Evolutionary conservation across 2,113 vertebrate species (phyloP).

Genomic region (Hoplias malabaricus): DNA sequence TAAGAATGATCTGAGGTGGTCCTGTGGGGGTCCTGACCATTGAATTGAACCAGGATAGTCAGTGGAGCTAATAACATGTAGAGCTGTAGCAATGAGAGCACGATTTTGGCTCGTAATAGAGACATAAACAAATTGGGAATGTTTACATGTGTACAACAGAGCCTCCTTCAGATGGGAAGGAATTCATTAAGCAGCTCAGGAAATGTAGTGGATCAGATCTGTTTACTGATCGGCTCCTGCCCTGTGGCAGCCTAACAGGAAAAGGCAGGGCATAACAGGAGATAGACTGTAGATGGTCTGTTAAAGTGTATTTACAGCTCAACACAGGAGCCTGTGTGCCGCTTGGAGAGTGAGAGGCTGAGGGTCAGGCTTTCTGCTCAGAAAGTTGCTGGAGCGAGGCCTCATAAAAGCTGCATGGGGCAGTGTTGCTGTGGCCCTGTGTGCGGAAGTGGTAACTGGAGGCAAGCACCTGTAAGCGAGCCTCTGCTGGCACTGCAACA

Average conservation of each 20-base stretch:
- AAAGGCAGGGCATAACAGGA: conserved; percentile 51
- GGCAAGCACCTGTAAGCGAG: conserved; percentile 52
- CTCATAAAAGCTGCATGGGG: conserved; percentile 67
- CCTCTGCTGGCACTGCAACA: conserved; percentile 34
- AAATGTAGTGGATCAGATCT: conserved; percentile 54
- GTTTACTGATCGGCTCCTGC: conserved; percentile 56
- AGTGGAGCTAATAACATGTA: too few relatives aligned
- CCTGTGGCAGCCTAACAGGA: conserved; percentile 40
- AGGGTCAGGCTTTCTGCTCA: conserved; percentile 57
- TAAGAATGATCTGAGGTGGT: too few relatives aligned
- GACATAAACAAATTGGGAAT: neutral
- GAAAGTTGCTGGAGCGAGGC: conserved; percentile 62
- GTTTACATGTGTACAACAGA: conserved; percentile 37
- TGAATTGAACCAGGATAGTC: too few relatives aligned
- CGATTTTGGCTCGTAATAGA: neutral
- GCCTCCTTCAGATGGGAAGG: conserved; percentile 66
- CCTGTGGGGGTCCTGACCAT: too few relatives aligned
- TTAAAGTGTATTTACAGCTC: conserved; percentile 1
- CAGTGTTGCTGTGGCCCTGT: neutral
- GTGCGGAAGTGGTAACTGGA: neutral
- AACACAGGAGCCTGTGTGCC: conserved; percentile 35
- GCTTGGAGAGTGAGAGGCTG: conserved; percentile 26
- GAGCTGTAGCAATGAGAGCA: neutral
- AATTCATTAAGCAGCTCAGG: conserved; percentile 65
- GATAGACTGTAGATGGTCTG: conserved; percentile 39